Evolutionary conservation across 64 coral and sea anemone genomes (phyloP).

Genomic region (Porites lutea): DNA sequence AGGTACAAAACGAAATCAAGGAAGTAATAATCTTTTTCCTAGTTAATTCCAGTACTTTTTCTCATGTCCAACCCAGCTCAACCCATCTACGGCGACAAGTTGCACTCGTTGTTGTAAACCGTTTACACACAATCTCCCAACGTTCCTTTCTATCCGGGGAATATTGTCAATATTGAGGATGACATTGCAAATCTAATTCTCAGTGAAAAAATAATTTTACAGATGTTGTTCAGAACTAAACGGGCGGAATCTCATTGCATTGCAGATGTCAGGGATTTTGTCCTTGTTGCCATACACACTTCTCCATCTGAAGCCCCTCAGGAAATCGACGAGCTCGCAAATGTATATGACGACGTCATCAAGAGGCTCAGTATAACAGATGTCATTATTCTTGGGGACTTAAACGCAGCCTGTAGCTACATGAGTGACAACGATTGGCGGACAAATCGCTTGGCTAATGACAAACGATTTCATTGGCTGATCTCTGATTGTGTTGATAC

Average conservation of each 20-base stretch:
- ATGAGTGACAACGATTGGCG: conserved; percentile 84
- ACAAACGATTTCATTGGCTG: conserved; percentile 93
- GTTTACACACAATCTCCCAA: no score
- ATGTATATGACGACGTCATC: conserved; percentile 92
- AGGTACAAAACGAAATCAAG: no score
- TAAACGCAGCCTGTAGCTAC: conserved; percentile 91
- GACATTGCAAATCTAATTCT: no score
- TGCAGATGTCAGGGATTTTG: conserved; percentile 80
- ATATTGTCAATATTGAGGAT: no score
- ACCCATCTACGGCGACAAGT: no score
- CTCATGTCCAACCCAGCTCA: no score
- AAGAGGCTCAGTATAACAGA: conserved; percentile 67
- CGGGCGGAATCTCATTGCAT: not conserved
- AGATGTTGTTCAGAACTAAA: not conserved
- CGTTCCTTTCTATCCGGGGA: no score
- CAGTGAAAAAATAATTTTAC: no score
- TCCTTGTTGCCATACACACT: conserved; percentile 88
- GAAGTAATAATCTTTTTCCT: no score
- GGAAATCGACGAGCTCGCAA: conserved; percentile 82
- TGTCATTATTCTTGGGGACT: conserved; percentile 94
- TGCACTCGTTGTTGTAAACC: no score
- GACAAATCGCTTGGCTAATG: conserved; percentile 74
- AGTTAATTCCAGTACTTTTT: no score
- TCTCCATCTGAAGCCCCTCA: conserved; percentile 71
- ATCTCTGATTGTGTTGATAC: conserved; percentile 93